These are phyloP conservation scores for Zaprionus ornatus DNA, from an alignment of 1,140 invertebrate genomes.

Conservation along the genomic window DNA sequence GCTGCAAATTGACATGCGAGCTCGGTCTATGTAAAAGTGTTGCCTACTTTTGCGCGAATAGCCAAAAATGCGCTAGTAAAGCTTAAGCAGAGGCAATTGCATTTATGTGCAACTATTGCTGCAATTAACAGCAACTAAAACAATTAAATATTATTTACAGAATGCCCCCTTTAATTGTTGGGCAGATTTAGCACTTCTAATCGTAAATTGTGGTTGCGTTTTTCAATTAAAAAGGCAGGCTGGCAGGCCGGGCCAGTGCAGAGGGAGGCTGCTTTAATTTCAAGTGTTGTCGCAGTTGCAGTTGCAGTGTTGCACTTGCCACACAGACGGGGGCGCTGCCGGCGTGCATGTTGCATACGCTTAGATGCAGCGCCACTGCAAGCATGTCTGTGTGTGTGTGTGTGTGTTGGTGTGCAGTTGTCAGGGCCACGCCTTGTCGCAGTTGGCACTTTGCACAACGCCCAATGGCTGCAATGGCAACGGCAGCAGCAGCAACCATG, in stretches of 20 bases:
- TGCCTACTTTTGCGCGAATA: neutral
- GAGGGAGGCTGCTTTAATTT: conserved; percentile 21
- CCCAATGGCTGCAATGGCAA: conserved; percentile 65
- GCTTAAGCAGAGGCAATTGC: too few relatives aligned
- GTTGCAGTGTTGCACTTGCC: conserved; percentile 1
- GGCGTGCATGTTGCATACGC: conserved; percentile 47
- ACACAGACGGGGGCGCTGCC: conserved; percentile 7
- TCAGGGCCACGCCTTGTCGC: conserved; percentile 77
- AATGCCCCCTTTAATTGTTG: neutral
- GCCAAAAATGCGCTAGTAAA: neutral
- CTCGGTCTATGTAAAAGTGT: too few relatives aligned
- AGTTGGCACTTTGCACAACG: conserved; percentile 71
- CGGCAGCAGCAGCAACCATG: conserved; percentile 16
- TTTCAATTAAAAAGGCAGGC: conserved; percentile 1
- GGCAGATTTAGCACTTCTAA: neutral
- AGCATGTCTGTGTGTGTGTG: neutral
- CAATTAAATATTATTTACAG: neutral
- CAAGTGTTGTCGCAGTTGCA: conserved; percentile 10
- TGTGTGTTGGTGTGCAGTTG: conserved; percentile 67
- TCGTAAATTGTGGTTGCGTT: neutral
- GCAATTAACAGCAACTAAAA: neutral
- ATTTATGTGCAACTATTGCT: neutral
- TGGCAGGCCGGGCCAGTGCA: neutral
- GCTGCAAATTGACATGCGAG: too few relatives aligned
- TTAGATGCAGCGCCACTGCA: conserved; percentile 45